Conservation (phyloP, 2,113 vertebrate species). For the Petromus typicus region DNA sequence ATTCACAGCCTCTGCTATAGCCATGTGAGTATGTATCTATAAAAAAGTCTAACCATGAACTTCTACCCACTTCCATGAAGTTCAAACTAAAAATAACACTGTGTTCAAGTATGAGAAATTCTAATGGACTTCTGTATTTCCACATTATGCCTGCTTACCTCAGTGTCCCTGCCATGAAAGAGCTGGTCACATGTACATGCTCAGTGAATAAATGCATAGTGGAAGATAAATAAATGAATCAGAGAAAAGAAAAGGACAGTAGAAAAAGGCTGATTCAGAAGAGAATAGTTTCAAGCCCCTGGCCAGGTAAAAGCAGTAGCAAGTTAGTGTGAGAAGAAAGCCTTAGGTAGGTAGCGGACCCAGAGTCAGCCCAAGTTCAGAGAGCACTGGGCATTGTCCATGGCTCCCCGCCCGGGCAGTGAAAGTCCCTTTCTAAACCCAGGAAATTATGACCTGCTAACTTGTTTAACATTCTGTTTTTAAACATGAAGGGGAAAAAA, state of each 20-base stretch:
- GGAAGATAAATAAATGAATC: not conserved
- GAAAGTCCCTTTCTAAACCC: not conserved
- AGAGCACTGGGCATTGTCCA: not conserved
- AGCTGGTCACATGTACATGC: not conserved
- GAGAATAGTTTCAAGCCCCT: not conserved
- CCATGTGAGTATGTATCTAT: not conserved
- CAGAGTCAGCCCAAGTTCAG: not conserved
- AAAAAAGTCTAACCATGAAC: not conserved
- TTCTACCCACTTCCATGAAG: not conserved
- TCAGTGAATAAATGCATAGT: not conserved
- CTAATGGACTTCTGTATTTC: not conserved
- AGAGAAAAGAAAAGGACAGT: not conserved
- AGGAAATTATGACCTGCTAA: not conserved
- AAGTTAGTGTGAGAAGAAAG: not conserved
- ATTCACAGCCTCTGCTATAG: not conserved
- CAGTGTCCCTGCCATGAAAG: not conserved
- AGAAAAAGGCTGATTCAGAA: not conserved
- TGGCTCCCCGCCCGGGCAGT: not conserved
- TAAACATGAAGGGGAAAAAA: not conserved
- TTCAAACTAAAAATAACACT: not conserved
- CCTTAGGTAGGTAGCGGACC: fast-evolving
- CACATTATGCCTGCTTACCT: not conserved
- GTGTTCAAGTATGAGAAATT: not conserved
- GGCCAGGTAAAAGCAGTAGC: not conserved
- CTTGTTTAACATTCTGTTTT: not conserved